Evolutionary conservation across 2,113 vertebrate genomes (phyloP).

Genomic region (Cottus gobio): DNA sequence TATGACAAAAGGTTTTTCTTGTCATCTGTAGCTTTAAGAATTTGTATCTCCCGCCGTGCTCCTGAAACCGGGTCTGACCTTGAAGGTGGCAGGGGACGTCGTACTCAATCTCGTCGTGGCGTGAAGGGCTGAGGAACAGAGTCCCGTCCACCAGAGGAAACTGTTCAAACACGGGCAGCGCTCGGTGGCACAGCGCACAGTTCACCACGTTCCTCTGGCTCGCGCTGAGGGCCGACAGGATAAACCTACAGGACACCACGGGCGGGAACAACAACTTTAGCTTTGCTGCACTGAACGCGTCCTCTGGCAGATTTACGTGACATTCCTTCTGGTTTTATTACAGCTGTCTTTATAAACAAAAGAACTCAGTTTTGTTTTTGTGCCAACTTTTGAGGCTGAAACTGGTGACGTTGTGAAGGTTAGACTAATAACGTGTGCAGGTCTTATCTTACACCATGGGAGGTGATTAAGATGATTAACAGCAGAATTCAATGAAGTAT

Average conservation of each 20-base stretch:
- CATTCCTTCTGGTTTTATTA: background rate
- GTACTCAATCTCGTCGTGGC: slow-evolving; percentile 98
- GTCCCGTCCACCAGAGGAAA: slow-evolving; percentile 98
- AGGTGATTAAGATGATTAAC: background rate
- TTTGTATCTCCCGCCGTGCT: background rate
- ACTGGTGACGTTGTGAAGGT: background rate
- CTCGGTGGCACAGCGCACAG: slow-evolving; percentile 95
- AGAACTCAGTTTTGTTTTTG: background rate
- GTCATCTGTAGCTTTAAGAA: background rate
- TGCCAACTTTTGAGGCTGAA: background rate
- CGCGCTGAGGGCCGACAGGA: slow-evolving; percentile 95
- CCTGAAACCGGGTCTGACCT: slow-evolving; percentile 82
- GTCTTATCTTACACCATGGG: background rate
- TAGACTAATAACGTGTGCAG: background rate
- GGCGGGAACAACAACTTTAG: background rate
- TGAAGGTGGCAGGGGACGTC: slow-evolving; percentile 99
- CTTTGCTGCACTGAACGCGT: background rate
- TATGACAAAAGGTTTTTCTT: background rate
- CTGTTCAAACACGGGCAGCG: slow-evolving; percentile 96
- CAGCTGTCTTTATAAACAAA: background rate
- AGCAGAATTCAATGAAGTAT: background rate
- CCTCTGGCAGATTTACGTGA: background rate
- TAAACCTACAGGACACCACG: slow-evolving; percentile 85
- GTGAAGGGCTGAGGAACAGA: slow-evolving; percentile 95
- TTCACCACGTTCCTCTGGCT: slow-evolving; percentile 97